A percentile compares a stretch with the other conserved stretches of the same genome.
These are phyloP conservation scores for Conus canariensis DNA, from an alignment of 2,888 invertebrate genomes.

Conservation along the genomic window DNA sequence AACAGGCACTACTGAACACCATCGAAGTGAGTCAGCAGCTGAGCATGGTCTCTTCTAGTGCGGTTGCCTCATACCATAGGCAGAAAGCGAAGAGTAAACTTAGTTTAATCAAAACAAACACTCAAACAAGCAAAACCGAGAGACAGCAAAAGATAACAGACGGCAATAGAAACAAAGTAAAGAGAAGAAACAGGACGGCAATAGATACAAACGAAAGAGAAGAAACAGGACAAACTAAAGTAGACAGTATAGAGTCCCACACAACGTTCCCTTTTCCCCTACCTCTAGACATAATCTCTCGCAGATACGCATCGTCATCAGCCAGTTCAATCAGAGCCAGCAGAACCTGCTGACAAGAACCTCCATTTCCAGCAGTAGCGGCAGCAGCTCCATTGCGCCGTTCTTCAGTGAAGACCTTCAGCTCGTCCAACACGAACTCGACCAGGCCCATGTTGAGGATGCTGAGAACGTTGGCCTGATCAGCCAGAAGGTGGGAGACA, in stretches of 20 bases:
- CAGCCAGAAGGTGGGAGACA: neutral
- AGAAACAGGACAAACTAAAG: neutral
- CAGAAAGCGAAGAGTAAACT: too few relatives aligned
- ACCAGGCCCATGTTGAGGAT: slow-evolving; percentile 4
- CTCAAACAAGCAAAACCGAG: too few relatives aligned
- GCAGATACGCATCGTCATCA: neutral
- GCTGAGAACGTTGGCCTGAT: neutral
- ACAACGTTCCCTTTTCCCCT: neutral
- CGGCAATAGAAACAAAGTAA: neutral
- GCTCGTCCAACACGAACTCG: slow-evolving; percentile 5
- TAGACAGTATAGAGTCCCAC: too few relatives aligned
- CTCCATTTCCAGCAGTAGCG: neutral
- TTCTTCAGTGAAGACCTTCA: neutral
- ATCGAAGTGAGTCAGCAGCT: too few relatives aligned
- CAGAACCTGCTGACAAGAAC: neutral
- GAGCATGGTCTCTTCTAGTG: too few relatives aligned
- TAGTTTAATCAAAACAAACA: too few relatives aligned
- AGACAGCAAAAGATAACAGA: neutral
- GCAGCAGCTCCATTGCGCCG: too few relatives aligned
- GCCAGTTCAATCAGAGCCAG: neutral
- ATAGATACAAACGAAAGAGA: neutral
- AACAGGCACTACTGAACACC: too few relatives aligned
- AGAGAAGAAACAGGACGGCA: too few relatives aligned
- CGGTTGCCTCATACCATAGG: too few relatives aligned
- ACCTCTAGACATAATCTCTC: slow-evolving; percentile 18